Evolutionary conservation across 2,888 invertebrate species (phyloP).

Genomic region (Rhopalosiphum nymphaeae): DNA sequence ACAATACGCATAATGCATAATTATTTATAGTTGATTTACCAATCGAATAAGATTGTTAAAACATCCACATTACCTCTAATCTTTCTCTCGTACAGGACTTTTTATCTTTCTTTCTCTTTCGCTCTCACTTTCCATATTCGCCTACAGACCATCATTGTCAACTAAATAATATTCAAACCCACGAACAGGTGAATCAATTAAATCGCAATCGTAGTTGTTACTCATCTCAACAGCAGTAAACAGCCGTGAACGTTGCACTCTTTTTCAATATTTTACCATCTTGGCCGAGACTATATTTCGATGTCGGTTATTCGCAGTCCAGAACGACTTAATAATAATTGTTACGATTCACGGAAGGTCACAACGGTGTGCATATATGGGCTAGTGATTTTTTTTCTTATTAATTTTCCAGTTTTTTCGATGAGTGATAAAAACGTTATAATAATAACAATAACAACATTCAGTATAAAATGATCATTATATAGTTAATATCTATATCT

Average conservation of each 20-base stretch:
- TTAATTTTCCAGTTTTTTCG: neutral
- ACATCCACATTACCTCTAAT: neutral
- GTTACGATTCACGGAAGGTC: conserved; percentile 37
- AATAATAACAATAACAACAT: neutral
- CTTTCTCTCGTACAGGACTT: neutral
- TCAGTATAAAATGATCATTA: neutral
- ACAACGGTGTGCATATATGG: conserved; percentile 39
- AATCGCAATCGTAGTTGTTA: neutral
- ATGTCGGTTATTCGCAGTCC: neutral
- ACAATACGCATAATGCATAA: neutral
- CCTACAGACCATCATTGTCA: neutral
- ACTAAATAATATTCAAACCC: neutral
- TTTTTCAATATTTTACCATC: neutral
- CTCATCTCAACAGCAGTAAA: neutral
- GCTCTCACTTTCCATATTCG: neutral
- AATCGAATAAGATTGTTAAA: neutral
- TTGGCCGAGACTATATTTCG: neutral
- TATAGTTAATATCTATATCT: neutral
- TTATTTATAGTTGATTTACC: neutral
- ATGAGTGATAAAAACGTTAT: neutral
- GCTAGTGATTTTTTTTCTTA: conserved; percentile 1
- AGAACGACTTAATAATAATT: neutral
- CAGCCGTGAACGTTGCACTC: neutral
- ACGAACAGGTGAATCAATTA: neutral
- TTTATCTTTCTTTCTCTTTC: neutral